Base-by-base conservation (phyloP, 2,113 vertebrate species). In the Myrmecobius fasciatus region DNA sequence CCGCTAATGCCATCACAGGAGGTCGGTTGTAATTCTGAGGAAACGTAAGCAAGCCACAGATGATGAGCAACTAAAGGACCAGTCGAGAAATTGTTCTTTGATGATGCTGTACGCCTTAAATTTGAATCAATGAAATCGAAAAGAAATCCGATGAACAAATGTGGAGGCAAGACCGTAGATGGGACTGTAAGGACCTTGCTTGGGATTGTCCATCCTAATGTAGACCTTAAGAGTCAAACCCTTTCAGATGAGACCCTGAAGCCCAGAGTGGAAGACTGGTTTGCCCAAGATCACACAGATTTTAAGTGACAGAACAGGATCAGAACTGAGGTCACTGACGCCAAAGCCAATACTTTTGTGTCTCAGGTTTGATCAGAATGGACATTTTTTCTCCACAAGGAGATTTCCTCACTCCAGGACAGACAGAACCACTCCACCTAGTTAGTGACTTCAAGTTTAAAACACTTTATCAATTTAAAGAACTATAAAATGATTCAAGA, bases 1-100 rank as follows among this genome's bases (percentile, higher is more conserved):
- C 99, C 0, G 99, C 99, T 91, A 99, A 97, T 5, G 98, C 99
- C 99, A 99, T 99, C 89, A 99, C 98, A 0, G 99, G 98, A 1
- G 99, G 99, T 88, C 95, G 98, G 93, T 98, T 99, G 98, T 99
- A 99, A 97, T 99, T 99, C 99, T 99, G 99, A 1, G 47, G 90
- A 97, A 95, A 97, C 0, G 93, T 0, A 49, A 95, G 83, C 92
- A 93, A 89, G 2, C 31, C 92, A 28, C 49, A 47, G 43, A 95
- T 92, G 96, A 92, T 26, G 94, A 96, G 43, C 4, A 94, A 91
- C 31, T 48, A 43, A 93, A 91, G 43, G 36, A 92, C 75, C 88
- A 22, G 0, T 93, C 60, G 89, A 90, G 6, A 91, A 47, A 31
- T 28, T 83, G 43, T 89, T 91, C 91, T 92, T 52, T 89, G 51